A percentile compares a stretch with the other conserved stretches of the same genome.
Evolutionary conservation across 92 coral and sea anemone genomes (phyloP).

Genomic region (Scolanthus callimorphus): DNA sequence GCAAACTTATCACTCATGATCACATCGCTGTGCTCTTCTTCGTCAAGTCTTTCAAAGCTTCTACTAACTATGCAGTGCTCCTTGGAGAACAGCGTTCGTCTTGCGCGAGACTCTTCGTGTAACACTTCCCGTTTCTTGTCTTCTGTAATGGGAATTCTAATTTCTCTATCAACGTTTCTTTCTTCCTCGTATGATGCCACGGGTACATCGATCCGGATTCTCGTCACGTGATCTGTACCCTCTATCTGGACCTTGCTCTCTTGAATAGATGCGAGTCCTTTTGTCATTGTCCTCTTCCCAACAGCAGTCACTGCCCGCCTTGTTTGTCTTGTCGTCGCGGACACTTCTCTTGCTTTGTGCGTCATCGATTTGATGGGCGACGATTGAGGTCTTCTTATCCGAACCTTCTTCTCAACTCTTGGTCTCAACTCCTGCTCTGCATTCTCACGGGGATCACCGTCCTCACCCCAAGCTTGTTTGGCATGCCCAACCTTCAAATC

Average conservation of each 20-base stretch:
- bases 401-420: background rate
- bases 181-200: background rate
- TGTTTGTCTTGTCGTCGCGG: background rate
- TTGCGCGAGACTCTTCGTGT: too few species aligned
- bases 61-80: slow-evolving; percentile 7
- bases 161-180: background rate
- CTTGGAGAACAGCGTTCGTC: slow-evolving; percentile 8
- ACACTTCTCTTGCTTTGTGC: background rate
- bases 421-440: background rate
- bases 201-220: background rate
- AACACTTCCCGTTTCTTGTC: background rate
- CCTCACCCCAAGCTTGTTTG: background rate
- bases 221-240: background rate
- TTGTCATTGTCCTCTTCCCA: slow-evolving; percentile 1
- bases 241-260: background rate
- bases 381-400: background rate
- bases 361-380: background rate
- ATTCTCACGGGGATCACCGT: background rate
- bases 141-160: background rate
- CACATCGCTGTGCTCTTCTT: background rate
- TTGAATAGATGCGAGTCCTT: too few species aligned
- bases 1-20: too few species aligned
- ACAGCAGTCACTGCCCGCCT: background rate
- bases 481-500: too few species aligned
- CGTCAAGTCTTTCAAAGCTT: background rate